Evolutionary conservation across 2,888 invertebrate genomes (phyloP).

Genomic region (Synanthedon tipuliformis): DNA sequence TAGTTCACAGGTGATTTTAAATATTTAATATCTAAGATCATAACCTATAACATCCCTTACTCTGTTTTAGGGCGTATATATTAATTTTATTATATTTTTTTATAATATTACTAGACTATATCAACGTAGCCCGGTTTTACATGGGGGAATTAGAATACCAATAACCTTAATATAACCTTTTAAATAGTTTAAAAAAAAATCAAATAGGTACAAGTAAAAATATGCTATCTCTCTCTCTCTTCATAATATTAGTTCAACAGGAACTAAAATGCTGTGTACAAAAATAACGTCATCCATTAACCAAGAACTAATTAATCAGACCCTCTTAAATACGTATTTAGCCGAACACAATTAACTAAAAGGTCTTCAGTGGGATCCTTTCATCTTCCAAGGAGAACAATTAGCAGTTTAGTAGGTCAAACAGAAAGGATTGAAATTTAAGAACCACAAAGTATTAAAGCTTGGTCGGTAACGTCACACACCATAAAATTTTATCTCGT

Average conservation of each 20-base stretch:
- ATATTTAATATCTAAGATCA: too few species aligned
- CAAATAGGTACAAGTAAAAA: too few species aligned
- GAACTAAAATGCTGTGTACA: neutral
- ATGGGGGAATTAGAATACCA: too few species aligned
- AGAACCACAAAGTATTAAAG: slow-evolving; percentile 2
- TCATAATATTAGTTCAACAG: neutral
- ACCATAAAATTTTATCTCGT: slow-evolving; percentile 52
- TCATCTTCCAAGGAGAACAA: neutral
- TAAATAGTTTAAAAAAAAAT: too few species aligned
- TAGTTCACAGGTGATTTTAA: too few species aligned
- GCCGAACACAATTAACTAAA: neutral
- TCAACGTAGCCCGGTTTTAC: too few species aligned
- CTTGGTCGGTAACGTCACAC: slow-evolving; percentile 12
- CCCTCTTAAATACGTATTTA: neutral
- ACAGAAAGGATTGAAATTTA: slow-evolving; percentile 7
- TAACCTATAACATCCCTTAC: too few species aligned
- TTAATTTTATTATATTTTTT: too few species aligned
- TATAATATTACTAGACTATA: too few species aligned
- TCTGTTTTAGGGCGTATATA: too few species aligned
- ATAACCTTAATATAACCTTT: too few species aligned
- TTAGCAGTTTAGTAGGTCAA: slow-evolving; percentile 4
- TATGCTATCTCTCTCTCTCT: too few species aligned
- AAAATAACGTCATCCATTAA: neutral
- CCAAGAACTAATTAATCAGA: neutral
- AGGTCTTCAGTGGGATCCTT: neutral